A percentile compares a stretch with the other conserved stretches of the same genome.
Evolutionary conservation across 2,797 vertebrate species (phyloP).

Genomic region (Crenichthys baileyi): DNA sequence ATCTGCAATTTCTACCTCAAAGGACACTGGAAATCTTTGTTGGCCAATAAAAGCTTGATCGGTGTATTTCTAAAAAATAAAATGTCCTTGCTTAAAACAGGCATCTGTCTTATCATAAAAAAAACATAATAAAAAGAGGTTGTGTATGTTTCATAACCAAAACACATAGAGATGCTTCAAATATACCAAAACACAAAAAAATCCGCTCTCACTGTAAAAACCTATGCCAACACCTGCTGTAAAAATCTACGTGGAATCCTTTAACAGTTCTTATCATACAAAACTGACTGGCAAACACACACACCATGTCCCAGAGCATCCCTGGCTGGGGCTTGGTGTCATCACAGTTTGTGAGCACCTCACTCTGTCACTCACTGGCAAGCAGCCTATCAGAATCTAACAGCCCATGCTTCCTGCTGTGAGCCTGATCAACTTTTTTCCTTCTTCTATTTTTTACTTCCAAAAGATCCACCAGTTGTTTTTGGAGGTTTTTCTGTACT

Average conservation of each 20-base stretch:
- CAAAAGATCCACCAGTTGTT: slow-evolving; percentile 53
- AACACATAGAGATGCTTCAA: not conserved
- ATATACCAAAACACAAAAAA: not conserved
- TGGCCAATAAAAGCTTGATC: not conserved
- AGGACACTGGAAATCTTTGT: not conserved
- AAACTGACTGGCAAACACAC: not conserved
- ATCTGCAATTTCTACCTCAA: not conserved
- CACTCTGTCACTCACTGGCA: slow-evolving; percentile 76
- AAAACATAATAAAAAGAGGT: not conserved
- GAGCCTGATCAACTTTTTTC: slow-evolving; percentile 49
- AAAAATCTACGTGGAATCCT: not conserved
- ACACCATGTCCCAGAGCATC: slow-evolving; percentile 46
- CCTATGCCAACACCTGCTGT: not conserved
- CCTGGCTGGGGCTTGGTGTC: slow-evolving; percentile 53
- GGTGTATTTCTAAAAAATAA: not conserved
- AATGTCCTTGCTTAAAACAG: not conserved
- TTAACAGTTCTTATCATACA: not conserved
- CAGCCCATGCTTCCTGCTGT: slow-evolving; percentile 78
- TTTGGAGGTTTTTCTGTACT: slow-evolving; percentile 60
- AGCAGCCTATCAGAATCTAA: slow-evolving; percentile 80
- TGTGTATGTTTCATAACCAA: not conserved
- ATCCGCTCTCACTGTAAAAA: not conserved
- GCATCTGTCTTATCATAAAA: not conserved
- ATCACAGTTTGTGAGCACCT: slow-evolving; percentile 66
- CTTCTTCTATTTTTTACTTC: slow-evolving; percentile 18